phyloP scores from a whole-genome alignment of 2,888 invertebrate species.

The Orthonychiurus folsomi region DNA sequence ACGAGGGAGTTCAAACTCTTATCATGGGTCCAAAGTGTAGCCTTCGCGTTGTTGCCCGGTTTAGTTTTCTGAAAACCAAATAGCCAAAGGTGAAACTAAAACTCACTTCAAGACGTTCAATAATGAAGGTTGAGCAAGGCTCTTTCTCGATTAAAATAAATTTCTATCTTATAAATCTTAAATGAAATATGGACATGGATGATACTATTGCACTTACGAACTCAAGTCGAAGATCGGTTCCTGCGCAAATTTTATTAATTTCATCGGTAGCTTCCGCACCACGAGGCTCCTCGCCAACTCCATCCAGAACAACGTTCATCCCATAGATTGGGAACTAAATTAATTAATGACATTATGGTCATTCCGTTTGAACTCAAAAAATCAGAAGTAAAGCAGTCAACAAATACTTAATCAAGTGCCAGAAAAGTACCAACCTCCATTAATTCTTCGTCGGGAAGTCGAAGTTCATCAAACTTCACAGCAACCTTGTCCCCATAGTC shows the following conservation, averaged over 20 bases:
- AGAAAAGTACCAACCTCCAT: slow-evolving; percentile 20
- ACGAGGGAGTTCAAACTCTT: slow-evolving; percentile 3
- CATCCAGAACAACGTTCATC: slow-evolving; percentile 1
- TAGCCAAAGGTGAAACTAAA: not conserved
- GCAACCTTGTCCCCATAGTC: slow-evolving; percentile 27
- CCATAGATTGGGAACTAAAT: slow-evolving; percentile 14
- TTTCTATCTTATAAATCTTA: too few species aligned
- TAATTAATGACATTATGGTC: slow-evolving; percentile 1
- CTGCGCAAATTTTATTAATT: too few species aligned
- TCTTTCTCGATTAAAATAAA: too few species aligned
- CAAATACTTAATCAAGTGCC: not conserved
- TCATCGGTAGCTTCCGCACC: too few species aligned
- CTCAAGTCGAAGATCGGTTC: not conserved
- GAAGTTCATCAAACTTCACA: slow-evolving; percentile 14
- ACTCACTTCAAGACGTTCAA: too few species aligned
- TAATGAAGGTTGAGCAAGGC: too few species aligned
- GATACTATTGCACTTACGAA: slow-evolving; percentile 6
- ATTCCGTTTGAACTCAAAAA: not conserved
- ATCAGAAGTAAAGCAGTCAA: not conserved
- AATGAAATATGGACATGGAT: too few species aligned
- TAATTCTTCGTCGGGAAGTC: slow-evolving; percentile 14
- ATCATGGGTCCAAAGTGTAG: not conserved
- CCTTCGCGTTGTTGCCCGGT: not conserved
- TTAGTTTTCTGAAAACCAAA: too few species aligned
- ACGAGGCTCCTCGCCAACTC: not conserved